Conservation (phyloP, 2,888 invertebrate genomes). For the Zygaena filipendulae region DNA sequence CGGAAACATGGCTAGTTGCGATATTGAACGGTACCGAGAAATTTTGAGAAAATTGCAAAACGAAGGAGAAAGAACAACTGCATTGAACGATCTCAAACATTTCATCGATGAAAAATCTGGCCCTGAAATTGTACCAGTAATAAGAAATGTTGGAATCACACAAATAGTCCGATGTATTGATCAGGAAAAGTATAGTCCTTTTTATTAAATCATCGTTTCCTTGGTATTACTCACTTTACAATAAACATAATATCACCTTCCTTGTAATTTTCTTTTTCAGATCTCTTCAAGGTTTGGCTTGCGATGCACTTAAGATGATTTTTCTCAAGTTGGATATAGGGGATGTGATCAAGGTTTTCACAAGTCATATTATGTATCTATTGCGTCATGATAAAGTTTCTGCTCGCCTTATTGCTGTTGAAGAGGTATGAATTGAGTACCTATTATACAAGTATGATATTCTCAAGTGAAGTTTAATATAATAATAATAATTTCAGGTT, state of each 20-base stretch:
- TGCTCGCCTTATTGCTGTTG: conserved; percentile 72
- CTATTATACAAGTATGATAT: not conserved
- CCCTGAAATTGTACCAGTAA: conserved; percentile 28
- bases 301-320: conserved; percentile 73
- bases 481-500: conserved; percentile 44
- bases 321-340: conserved; percentile 72
- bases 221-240: too few relatives aligned
- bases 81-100: conserved; percentile 45
- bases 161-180: conserved; percentile 74
- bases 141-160: conserved; percentile 58
- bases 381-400: conserved; percentile 71
- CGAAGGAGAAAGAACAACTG: conserved; percentile 34
- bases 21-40: conserved; percentile 31
- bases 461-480: too few relatives aligned
- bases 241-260: too few relatives aligned
- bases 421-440: conserved; percentile 56
- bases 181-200: too few relatives aligned
- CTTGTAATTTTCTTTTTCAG: conserved; percentile 31
- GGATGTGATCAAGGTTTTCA: conserved; percentile 70
- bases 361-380: conserved; percentile 68
- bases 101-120: conserved; percentile 35
- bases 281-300: conserved; percentile 70
- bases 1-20: conserved; percentile 27
- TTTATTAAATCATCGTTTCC: too few relatives aligned
- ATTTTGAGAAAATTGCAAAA: conserved; percentile 34